These are phyloP conservation scores for Parthenolecanium corni DNA, from an alignment of 2,888 invertebrate species.

Conservation along the genomic window DNA sequence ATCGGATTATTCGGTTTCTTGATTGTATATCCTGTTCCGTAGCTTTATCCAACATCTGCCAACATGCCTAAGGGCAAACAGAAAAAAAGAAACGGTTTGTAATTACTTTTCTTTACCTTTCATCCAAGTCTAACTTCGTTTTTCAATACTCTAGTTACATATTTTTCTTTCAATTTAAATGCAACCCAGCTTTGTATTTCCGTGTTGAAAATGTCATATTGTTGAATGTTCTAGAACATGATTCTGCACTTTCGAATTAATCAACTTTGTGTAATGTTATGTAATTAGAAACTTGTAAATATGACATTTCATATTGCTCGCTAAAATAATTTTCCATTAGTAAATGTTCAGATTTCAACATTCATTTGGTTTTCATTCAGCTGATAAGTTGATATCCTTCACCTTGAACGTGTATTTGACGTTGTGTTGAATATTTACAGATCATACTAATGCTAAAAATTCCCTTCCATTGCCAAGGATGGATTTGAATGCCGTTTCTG, in stretches of 20 bases:
- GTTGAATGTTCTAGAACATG: not conserved
- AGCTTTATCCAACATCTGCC: not conserved
- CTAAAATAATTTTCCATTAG: not conserved
- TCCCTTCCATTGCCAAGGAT: slow-evolving; percentile 4
- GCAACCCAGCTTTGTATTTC: too few species aligned
- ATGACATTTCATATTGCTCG: too few species aligned
- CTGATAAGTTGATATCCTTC: not conserved
- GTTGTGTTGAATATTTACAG: not conserved
- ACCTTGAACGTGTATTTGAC: not conserved
- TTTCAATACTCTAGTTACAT: too few species aligned
- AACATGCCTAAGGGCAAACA: slow-evolving; percentile 25
- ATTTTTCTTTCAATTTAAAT: too few species aligned
- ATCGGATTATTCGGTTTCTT: slow-evolving; percentile 26
- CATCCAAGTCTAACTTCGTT: too few species aligned
- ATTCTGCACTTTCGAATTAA: not conserved
- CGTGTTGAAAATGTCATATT: not conserved
- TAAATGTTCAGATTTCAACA: not conserved
- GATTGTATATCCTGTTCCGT: slow-evolving; percentile 1
- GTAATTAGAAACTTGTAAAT: not conserved
- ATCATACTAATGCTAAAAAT: not conserved
- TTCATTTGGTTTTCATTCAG: not conserved
- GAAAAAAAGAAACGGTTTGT: slow-evolving; percentile 26
- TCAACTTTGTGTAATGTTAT: not conserved
- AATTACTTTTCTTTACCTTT: slow-evolving; percentile 37
- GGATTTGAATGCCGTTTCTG: slow-evolving; percentile 41